Percentiles rank a stretch among this genome's conserved stretches.
Evolutionary conservation across 1,140 invertebrate genomes (phyloP).

Genomic region (Zaprionus ghesquierei): DNA sequence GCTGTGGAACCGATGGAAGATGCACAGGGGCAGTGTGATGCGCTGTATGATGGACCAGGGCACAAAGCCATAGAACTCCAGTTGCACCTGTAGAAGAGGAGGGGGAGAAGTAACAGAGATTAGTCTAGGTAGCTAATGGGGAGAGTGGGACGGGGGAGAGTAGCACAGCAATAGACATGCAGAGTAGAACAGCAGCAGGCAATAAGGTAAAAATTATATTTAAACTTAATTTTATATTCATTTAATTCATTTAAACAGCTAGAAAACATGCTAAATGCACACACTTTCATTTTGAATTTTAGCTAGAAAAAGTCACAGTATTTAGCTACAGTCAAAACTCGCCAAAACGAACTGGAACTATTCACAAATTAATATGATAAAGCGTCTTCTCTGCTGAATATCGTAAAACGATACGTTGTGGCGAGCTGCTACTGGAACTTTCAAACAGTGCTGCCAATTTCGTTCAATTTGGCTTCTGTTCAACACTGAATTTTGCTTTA

Average conservation of each 20-base stretch:
- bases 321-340: not conserved
- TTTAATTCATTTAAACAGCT: too few relatives aligned
- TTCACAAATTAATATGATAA: too few relatives aligned
- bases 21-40: conserved; percentile 96
- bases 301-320: not conserved
- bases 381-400: too few relatives aligned
- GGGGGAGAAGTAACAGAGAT: not conserved
- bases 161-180: not conserved
- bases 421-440: not conserved
- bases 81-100: conserved; percentile 85
- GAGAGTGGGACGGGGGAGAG: not conserved
- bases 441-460: too few relatives aligned
- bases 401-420: not conserved
- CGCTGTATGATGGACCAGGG: conserved; percentile 97
- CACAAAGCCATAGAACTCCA: conserved; percentile 96
- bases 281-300: not conserved
- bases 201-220: not conserved
- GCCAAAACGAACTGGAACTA: not conserved
- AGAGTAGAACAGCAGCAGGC: not conserved
- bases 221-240: too few relatives aligned
- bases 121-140: not conserved
- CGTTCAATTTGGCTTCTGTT: too few relatives aligned
- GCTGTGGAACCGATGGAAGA: conserved; percentile 98
- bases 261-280: not conserved
- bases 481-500: too few relatives aligned